phyloP scores from a whole-genome alignment of 2,797 vertebrate species.

The Gambusia yucatana region DNA sequence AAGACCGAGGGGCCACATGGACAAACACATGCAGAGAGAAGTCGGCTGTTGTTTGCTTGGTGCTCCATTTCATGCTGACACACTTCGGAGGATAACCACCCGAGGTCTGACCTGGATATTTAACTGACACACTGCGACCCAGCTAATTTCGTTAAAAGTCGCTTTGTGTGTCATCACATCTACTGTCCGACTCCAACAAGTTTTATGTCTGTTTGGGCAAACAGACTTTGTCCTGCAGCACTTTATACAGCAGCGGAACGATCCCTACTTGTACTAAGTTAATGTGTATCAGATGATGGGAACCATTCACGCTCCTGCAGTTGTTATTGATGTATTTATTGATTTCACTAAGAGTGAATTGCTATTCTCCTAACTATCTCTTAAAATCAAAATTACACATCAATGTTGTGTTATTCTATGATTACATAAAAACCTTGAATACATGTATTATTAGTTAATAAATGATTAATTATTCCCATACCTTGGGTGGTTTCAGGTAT shows the following conservation, averaged over 20 bases:
- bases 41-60: slow-evolving; percentile 67
- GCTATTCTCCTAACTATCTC: not conserved
- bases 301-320: slow-evolving; percentile 3
- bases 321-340: not conserved
- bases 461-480: not conserved
- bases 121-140: slow-evolving; percentile 44
- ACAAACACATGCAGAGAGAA: slow-evolving; percentile 60
- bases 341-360: not conserved
- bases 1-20: slow-evolving; percentile 70
- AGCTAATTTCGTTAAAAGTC: slow-evolving; percentile 57
- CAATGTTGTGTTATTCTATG: not conserved
- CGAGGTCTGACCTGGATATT: slow-evolving; percentile 72
- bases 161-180: slow-evolving; percentile 6
- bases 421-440: not conserved
- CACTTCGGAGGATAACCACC: slow-evolving; percentile 63
- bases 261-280: slow-evolving; percentile 5
- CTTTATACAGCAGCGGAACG: slow-evolving; percentile 7
- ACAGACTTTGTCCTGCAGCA: slow-evolving; percentile 15
- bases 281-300: slow-evolving; percentile 22
- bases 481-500: not conserved
- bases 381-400: not conserved
- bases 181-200: slow-evolving; percentile 24
- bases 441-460: not conserved
- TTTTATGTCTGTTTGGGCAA: slow-evolving; percentile 31
- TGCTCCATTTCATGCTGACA: slow-evolving; percentile 72